A percentile compares a stretch with the other conserved stretches of the same genome.
These are phyloP conservation scores for Chrysina gloriosa DNA, from an alignment of 2,888 invertebrate species.

Conservation along the genomic window DNA sequence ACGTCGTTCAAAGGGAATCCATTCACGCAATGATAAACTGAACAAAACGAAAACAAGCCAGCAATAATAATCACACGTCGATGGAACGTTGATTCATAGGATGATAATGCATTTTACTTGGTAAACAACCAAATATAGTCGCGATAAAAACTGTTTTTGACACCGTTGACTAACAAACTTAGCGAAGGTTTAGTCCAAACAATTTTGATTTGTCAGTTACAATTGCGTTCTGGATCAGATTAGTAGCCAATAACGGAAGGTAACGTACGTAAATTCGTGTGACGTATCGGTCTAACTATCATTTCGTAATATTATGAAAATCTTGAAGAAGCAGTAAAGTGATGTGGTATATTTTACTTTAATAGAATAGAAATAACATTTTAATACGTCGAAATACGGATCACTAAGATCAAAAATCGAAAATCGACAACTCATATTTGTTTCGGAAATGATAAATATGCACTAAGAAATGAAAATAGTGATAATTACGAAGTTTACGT, in stretches of 20 bases:
- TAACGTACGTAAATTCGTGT: not conserved
- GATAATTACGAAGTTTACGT: no score
- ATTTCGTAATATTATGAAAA: constrained; percentile 31
- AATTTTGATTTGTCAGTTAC: constrained; percentile 3
- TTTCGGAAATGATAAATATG: no score
- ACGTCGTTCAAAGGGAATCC: not conserved
- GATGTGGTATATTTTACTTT: no score
- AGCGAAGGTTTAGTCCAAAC: constrained; percentile 2
- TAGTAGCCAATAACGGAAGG: not conserved
- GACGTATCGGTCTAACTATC: not conserved
- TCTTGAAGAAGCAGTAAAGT: not conserved
- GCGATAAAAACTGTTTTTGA: constrained; percentile 21
- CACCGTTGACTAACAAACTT: not conserved
- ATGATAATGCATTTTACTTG: constrained; percentile 19
- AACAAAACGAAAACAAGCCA: constrained; percentile 9
- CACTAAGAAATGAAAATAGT: no score
- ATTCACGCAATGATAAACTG: constrained; percentile 16
- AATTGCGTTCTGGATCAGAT: not conserved
- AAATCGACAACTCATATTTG: no score
- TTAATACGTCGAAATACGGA: no score
- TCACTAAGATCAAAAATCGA: no score
- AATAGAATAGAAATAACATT: no score
- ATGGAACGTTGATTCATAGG: constrained; percentile 24
- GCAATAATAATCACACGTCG: constrained; percentile 21
- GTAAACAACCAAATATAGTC: constrained; percentile 36